Conservation (phyloP, 2,113 vertebrate species). For the Oncorhynchus gorbuscha region DNA sequence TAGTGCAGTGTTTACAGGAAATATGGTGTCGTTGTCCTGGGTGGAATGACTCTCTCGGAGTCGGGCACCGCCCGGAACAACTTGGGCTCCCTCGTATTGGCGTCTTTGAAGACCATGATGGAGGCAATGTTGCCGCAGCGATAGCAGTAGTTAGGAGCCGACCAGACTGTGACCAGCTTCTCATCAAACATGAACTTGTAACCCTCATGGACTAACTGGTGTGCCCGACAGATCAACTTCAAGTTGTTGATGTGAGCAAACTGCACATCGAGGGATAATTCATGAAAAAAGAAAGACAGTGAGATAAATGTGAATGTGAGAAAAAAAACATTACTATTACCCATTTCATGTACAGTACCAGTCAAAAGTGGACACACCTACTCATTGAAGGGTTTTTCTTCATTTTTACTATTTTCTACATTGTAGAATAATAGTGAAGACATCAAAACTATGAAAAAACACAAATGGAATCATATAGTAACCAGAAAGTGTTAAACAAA, state of each 20-base stretch:
- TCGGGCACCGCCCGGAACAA: conserved; percentile 95
- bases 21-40: conserved; percentile 92
- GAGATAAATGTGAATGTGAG: no score
- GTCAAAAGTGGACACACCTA: no score
- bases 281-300: no score
- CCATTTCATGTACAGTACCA: no score
- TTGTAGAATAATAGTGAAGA: no score
- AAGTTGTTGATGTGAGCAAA: conserved; percentile 99
- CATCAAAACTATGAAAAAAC: no score
- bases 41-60: conserved; percentile 87
- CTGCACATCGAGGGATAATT: conserved; percentile 57
- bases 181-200: conserved; percentile 99
- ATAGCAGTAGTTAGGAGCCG: conserved; percentile 98
- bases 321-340: no score
- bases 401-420: no score
- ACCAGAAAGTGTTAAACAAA: no score
- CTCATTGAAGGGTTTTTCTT: no score
- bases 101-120: conserved; percentile 98
- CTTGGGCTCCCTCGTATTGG: conserved; percentile 94
- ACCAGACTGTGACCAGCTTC: conserved; percentile 97
- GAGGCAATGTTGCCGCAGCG: conserved; percentile 98
- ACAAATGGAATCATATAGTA: no score
- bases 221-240: conserved; percentile 95
- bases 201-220: conserved; percentile 95
- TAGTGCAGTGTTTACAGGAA: conserved; percentile 81